Evolutionary conservation across 2,113 vertebrate species (phyloP).

Genomic region (Pseudorhombus dupliciocellatus): DNA sequence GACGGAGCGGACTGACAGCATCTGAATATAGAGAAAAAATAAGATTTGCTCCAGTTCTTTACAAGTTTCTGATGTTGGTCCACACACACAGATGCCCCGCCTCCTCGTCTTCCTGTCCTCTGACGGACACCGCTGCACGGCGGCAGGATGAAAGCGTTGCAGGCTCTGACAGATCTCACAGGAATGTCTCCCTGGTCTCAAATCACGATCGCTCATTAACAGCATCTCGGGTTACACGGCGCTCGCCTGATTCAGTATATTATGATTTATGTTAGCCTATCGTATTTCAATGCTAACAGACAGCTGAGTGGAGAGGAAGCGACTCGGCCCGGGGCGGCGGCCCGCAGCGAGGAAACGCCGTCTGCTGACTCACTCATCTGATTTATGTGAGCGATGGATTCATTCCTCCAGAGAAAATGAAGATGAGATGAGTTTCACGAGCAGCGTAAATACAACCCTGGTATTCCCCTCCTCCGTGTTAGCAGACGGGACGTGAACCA

Average conservation of each 20-base stretch:
- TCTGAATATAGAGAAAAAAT: neutral
- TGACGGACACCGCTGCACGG: neutral
- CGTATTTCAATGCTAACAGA: slow-evolving; percentile 38
- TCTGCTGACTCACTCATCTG: slow-evolving; percentile 23
- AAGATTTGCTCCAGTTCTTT: neutral
- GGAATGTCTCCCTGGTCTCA: slow-evolving; percentile 59
- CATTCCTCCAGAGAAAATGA: neutral
- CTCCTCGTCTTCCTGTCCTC: neutral
- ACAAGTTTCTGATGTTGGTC: neutral
- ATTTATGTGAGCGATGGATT: slow-evolving; percentile 24
- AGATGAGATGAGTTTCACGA: neutral
- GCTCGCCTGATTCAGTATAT: slow-evolving; percentile 16
- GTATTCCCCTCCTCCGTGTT: no score
- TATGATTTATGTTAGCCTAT: slow-evolving; percentile 52
- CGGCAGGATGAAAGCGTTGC: slow-evolving; percentile 28
- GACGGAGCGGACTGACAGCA: no score
- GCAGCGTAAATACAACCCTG: no score
- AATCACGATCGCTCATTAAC: slow-evolving; percentile 62
- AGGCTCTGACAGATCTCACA: slow-evolving; percentile 60
- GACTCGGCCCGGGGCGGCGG: slow-evolving; percentile 19
- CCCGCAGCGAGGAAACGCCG: slow-evolving; percentile 39
- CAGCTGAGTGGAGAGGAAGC: slow-evolving; percentile 26
- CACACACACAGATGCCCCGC: neutral
- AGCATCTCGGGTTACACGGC: slow-evolving; percentile 51
- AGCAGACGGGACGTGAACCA: no score